These are phyloP conservation scores for Alexandromys fortis DNA, from an alignment of 2,113 vertebrate genomes.

Conservation along the genomic window DNA sequence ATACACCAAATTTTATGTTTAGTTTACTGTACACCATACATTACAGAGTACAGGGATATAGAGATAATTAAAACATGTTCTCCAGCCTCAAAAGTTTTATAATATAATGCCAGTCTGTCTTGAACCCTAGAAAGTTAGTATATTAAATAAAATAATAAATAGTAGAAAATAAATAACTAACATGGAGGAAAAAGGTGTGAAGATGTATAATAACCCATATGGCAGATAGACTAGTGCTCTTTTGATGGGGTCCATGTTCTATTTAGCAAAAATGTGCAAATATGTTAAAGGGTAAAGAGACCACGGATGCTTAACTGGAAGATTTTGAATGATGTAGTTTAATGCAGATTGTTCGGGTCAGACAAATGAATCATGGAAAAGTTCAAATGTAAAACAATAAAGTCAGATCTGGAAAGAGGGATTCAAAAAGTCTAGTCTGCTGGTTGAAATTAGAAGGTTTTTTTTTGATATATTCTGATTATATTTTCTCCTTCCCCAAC, in stretches of 20 bases:
- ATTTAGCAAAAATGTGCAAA: not conserved
- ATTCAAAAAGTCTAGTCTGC: not conserved
- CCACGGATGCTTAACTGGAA: not conserved
- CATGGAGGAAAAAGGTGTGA: not conserved
- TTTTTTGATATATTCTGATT: not conserved
- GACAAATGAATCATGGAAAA: not conserved
- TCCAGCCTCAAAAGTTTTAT: not conserved
- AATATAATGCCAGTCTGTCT: not conserved
- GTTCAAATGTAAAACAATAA: not conserved
- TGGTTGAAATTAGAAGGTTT: not conserved
- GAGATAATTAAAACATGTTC: not conserved
- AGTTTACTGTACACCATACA: not conserved
- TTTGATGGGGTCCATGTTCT: not conserved
- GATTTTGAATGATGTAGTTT: not conserved
- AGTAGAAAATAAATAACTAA: not conserved
- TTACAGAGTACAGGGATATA: not conserved
- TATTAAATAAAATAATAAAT: not conserved
- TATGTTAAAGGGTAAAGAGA: not conserved
- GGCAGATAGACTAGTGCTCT: not conserved
- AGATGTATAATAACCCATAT: not conserved
- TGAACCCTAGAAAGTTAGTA: not conserved
- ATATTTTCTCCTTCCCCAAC: not conserved
- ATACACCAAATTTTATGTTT: not conserved
- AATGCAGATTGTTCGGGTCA: not conserved
- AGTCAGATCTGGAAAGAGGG: not conserved